Evolutionary conservation across 2,113 vertebrate species (phyloP).

Genomic region (Cebus imitator): DNA sequence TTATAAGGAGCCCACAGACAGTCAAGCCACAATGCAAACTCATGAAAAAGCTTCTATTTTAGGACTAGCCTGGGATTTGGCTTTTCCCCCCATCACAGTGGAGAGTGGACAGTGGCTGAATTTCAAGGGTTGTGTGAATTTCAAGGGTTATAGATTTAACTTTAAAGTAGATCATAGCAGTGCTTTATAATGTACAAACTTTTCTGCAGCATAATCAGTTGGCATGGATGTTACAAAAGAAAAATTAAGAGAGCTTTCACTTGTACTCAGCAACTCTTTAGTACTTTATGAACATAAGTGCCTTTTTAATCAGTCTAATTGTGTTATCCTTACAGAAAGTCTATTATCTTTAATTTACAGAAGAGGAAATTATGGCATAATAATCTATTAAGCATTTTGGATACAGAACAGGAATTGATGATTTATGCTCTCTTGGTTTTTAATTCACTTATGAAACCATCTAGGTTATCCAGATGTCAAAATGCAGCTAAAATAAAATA

Average conservation of each 20-base stretch:
- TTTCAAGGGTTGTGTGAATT: background rate
- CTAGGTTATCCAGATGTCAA: slow-evolving; percentile 58
- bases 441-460: slow-evolving; percentile 70
- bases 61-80: background rate
- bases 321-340: slow-evolving; percentile 23
- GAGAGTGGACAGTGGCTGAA: background rate
- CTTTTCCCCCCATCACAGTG: background rate
- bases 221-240: background rate
- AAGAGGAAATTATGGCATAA: slow-evolving; percentile 37
- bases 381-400: slow-evolving; percentile 45
- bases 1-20: background rate
- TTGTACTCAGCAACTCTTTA: background rate
- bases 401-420: slow-evolving; percentile 50
- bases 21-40: background rate
- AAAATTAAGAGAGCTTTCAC: background rate
- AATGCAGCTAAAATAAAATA: slow-evolving; percentile 47
- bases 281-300: background rate
- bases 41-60: background rate
- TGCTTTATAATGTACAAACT: background rate
- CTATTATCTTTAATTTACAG: slow-evolving; percentile 42
- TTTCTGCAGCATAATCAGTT: background rate
- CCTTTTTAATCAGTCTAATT: slow-evolving; percentile 38
- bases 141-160: background rate
- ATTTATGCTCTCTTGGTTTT: slow-evolving; percentile 58
- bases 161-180: background rate